Evolutionary conservation across 2,888 invertebrate species (phyloP).

Genomic region (Brachyptera risi): DNA sequence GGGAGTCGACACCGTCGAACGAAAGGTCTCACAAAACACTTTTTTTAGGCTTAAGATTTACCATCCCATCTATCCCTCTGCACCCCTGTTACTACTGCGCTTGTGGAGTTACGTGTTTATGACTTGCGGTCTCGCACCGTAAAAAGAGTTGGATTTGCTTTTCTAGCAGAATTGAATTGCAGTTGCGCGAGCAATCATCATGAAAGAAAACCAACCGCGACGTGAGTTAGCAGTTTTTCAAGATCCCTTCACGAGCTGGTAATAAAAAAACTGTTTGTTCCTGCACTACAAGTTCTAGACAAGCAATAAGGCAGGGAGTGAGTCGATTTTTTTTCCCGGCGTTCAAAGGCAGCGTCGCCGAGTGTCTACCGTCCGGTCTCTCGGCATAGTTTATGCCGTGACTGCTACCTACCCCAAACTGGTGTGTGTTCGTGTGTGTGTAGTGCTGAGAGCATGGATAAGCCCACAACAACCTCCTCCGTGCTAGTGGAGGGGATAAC

Average conservation of each 20-base stretch:
- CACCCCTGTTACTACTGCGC: slow-evolving; percentile 17
- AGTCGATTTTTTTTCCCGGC: too few species aligned
- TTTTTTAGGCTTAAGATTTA: slow-evolving; percentile 17
- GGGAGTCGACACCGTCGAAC: slow-evolving; percentile 25
- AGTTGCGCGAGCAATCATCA: slow-evolving; percentile 4
- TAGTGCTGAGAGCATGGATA: too few species aligned
- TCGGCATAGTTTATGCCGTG: too few species aligned
- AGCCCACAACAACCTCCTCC: background rate
- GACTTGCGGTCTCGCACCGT: slow-evolving; percentile 22
- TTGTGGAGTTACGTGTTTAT: slow-evolving; percentile 1
- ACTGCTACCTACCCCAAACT: too few species aligned
- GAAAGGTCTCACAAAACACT: slow-evolving; percentile 27
- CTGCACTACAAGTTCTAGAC: too few species aligned
- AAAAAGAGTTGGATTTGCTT: slow-evolving; percentile 13
- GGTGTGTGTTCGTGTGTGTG: too few species aligned
- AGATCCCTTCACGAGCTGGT: background rate
- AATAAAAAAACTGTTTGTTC: background rate
- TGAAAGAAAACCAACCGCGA: too few species aligned
- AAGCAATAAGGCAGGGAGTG: too few species aligned
- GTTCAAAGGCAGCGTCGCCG: too few species aligned
- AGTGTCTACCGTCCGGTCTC: too few species aligned
- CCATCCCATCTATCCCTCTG: slow-evolving; percentile 32
- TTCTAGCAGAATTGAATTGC: background rate
- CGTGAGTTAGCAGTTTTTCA: background rate
- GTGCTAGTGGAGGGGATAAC: slow-evolving; percentile 7